These are phyloP conservation scores for Ditylenchus dipsaci DNA, from an alignment of 1,140 invertebrate species.

Conservation along the genomic window DNA sequence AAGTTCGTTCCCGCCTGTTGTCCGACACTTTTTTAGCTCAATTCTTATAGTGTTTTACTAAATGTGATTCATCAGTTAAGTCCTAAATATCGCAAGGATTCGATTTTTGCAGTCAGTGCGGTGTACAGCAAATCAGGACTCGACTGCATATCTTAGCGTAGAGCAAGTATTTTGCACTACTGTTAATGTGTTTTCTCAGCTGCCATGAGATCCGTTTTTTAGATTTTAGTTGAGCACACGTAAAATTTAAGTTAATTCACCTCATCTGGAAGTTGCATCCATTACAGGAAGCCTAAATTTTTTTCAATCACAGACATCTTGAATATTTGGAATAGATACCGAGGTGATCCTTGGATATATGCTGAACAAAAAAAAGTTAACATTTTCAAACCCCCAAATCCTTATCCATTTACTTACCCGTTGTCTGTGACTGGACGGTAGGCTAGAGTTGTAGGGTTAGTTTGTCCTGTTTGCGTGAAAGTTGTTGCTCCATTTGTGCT, in stretches of 20 bases:
- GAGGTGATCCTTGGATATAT: background rate
- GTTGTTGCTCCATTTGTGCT: background rate
- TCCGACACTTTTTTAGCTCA: too few species aligned
- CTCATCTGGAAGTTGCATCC: constrained; percentile 1
- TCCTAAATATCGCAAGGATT: too few species aligned
- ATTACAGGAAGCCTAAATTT: background rate
- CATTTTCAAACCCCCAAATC: too few species aligned
- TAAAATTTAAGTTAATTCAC: background rate
- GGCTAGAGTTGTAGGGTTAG: background rate
- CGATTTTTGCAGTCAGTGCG: too few species aligned
- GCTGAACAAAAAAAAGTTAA: too few species aligned
- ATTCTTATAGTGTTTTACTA: too few species aligned
- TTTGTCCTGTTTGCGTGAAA: background rate
- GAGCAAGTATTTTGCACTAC: too few species aligned
- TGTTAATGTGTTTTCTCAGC: too few species aligned
- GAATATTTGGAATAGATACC: background rate
- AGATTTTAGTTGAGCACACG: background rate
- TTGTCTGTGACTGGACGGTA: background rate
- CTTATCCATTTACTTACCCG: background rate
- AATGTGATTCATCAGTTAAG: too few species aligned
- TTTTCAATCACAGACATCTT: background rate
- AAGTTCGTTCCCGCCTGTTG: too few species aligned
- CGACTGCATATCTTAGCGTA: too few species aligned
- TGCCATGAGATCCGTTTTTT: background rate
- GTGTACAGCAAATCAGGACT: too few species aligned